phyloP scores from a whole-genome alignment of 2,113 vertebrate species.

The Rissa tridactyla region DNA sequence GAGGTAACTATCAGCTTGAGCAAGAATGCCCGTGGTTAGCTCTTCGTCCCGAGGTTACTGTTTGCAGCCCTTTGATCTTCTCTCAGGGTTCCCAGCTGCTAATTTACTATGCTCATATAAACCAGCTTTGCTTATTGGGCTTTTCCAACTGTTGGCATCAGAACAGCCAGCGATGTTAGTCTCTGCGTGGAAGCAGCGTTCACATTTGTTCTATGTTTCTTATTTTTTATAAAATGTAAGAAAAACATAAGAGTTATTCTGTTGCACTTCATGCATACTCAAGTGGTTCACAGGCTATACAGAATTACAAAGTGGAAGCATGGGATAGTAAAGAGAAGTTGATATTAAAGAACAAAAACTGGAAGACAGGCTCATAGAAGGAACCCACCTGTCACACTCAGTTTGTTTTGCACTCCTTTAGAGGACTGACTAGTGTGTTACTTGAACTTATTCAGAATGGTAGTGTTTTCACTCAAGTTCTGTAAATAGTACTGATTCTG shows the following conservation, averaged over 20 bases:
- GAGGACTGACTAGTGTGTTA: background rate
- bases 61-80: background rate
- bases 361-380: background rate
- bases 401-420: background rate
- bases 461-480: background rate
- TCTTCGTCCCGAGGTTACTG: background rate
- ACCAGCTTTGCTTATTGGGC: background rate
- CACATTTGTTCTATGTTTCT: background rate
- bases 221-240: background rate
- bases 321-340: background rate
- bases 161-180: background rate
- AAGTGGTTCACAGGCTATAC: rapidly evolving
- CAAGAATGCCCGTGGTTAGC: background rate
- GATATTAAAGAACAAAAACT: background rate
- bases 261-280: background rate
- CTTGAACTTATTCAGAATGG: background rate
- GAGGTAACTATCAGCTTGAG: background rate
- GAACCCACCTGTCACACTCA: background rate
- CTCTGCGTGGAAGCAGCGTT: background rate
- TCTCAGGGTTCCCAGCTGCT: background rate
- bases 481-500: background rate
- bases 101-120: background rate
- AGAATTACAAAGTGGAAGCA: background rate
- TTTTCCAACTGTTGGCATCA: background rate
- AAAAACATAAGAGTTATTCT: background rate